phyloP scores from a whole-genome alignment of 2,113 vertebrate genomes.

The Sialia sialis region DNA sequence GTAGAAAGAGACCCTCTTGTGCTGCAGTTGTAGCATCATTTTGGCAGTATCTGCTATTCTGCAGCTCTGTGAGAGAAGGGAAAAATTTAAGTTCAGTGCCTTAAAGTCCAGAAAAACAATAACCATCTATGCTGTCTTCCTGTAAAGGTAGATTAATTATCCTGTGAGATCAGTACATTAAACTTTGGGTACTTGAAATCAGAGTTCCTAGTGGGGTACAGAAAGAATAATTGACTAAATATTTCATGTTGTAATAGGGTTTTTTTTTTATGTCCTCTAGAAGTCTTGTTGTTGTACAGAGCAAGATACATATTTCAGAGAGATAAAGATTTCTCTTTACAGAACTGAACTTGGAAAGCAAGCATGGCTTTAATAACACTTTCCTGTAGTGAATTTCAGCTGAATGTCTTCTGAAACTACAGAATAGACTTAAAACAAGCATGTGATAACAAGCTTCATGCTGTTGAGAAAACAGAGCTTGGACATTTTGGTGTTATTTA shows the following conservation, averaged over 20 bases:
- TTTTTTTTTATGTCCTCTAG: neutral
- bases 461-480: neutral
- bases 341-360: neutral
- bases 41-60: neutral
- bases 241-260: neutral
- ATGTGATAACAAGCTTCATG: neutral
- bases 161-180: neutral
- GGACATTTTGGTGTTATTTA: neutral
- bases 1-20: neutral
- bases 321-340: neutral
- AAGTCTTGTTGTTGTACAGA: neutral
- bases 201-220: neutral
- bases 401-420: neutral
- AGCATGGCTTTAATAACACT: neutral
- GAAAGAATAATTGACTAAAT: neutral
- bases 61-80: neutral
- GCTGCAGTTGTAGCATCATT: neutral
- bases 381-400: neutral
- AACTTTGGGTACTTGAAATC: neutral
- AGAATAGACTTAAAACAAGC: neutral
- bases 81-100: neutral
- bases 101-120: neutral
- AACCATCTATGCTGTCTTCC: neutral
- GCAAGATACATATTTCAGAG: neutral
- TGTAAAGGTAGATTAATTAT: neutral